Conservation (phyloP, 2,888 invertebrate genomes). For the Synergus japonicus region DNA sequence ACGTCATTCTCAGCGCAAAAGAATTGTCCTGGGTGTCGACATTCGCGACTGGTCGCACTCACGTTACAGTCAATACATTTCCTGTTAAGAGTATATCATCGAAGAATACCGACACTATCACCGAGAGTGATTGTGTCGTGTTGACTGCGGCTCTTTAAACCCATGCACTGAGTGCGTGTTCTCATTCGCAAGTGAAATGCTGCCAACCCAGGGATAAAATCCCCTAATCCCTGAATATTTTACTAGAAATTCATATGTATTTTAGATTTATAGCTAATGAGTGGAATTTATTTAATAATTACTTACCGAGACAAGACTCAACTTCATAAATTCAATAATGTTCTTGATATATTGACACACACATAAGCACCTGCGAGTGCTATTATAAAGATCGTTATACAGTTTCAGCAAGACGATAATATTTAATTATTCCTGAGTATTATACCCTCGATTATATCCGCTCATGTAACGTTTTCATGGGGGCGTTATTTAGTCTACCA, state of each 20-base stretch:
- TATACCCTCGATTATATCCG: background rate
- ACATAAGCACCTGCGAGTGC: background rate
- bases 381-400: background rate
- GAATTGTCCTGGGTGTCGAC: conserved; percentile 49
- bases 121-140: conserved; percentile 47
- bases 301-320: too few species aligned
- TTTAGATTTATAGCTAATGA: too few species aligned
- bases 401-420: background rate
- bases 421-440: background rate
- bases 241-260: background rate
- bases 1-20: conserved; percentile 63
- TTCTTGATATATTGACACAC: background rate
- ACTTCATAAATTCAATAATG: background rate
- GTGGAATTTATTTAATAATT: too few species aligned
- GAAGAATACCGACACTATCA: conserved; percentile 8
- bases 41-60: conserved; percentile 45
- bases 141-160: conserved; percentile 53
- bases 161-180: conserved; percentile 55
- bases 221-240: background rate
- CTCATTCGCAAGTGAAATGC: conserved; percentile 41
- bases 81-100: conserved; percentile 2
- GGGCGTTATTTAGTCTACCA: background rate
- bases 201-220: background rate
- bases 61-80: conserved; percentile 48
- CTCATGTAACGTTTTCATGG: background rate